A percentile compares a stretch with the other conserved stretches of the same genome.
These are phyloP conservation scores for Petrolisthes manimaculis DNA, from an alignment of 2,888 invertebrate genomes.

Conservation along the genomic window DNA sequence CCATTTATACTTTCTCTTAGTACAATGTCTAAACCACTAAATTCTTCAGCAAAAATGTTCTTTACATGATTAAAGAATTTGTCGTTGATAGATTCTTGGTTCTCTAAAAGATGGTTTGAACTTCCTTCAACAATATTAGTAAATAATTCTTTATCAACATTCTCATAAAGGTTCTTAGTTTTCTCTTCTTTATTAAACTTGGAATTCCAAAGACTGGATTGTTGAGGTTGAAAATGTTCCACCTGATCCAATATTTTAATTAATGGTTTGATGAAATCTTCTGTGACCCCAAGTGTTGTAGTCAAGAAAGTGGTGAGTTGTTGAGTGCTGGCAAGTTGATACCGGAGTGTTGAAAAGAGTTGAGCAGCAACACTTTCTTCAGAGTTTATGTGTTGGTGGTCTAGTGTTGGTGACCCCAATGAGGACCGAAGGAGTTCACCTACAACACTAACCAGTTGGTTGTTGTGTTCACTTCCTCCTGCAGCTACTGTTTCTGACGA, in stretches of 20 bases:
- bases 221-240: neutral
- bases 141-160: too few relatives aligned
- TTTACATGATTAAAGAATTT: slow-evolving; percentile 29
- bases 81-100: neutral
- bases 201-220: too few relatives aligned
- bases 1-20: neutral
- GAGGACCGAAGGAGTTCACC: neutral
- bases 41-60: slow-evolving; percentile 36
- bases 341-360: too few relatives aligned
- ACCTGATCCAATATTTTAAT: neutral
- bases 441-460: neutral
- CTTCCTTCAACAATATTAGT: neutral
- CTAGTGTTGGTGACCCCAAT: neutral
- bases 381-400: neutral
- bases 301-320: too few relatives aligned
- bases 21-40: slow-evolving; percentile 23
- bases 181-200: too few relatives aligned
- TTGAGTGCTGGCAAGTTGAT: too few relatives aligned
- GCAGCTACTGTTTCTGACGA: neutral
- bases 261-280: slow-evolving; percentile 27
- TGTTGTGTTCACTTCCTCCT: neutral
- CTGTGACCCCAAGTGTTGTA: slow-evolving; percentile 3
- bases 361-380: too few relatives aligned
- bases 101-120: neutral
- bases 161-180: too few relatives aligned